phyloP scores from a whole-genome alignment of 2,113 vertebrate species.

The Leucopternis melanops region DNA sequence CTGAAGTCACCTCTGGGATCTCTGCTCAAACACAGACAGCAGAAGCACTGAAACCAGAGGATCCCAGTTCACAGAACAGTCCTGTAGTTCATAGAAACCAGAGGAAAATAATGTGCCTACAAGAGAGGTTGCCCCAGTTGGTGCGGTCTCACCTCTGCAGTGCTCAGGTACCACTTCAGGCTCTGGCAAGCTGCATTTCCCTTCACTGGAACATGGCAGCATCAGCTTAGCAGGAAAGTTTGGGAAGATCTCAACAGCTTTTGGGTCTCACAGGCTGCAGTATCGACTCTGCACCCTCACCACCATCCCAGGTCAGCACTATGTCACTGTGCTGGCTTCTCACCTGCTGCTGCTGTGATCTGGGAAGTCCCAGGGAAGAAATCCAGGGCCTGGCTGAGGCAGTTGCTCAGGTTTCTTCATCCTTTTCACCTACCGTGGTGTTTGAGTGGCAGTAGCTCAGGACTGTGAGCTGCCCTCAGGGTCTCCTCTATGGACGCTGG shows the following conservation, averaged over 20 bases:
- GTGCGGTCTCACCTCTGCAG: not conserved
- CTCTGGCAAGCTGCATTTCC: not conserved
- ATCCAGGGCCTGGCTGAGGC: not conserved
- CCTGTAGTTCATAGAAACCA: not conserved
- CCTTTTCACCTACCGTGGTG: fast-evolving
- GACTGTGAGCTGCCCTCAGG: not conserved
- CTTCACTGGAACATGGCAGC: not conserved
- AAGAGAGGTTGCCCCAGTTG: not conserved
- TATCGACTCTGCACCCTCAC: not conserved
- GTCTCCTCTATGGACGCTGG: fast-evolving
- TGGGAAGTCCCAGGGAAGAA: not conserved
- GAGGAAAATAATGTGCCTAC: not conserved
- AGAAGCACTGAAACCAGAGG: not conserved
- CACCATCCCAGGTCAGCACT: not conserved
- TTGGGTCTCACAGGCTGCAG: not conserved
- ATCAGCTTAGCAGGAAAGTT: not conserved
- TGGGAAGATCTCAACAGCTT: not conserved
- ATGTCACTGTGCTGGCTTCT: not conserved
- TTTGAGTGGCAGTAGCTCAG: not conserved
- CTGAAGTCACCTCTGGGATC: not conserved
- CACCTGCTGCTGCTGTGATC: not conserved
- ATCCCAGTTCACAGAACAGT: not conserved
- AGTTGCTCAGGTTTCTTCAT: not conserved
- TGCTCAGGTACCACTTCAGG: not conserved
- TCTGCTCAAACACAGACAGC: not conserved